Evolutionary conservation across 2,113 vertebrate genomes (phyloP), one percentile per base, ranked within the genome.

Genomic region (Coptodon rendalli): DNA sequence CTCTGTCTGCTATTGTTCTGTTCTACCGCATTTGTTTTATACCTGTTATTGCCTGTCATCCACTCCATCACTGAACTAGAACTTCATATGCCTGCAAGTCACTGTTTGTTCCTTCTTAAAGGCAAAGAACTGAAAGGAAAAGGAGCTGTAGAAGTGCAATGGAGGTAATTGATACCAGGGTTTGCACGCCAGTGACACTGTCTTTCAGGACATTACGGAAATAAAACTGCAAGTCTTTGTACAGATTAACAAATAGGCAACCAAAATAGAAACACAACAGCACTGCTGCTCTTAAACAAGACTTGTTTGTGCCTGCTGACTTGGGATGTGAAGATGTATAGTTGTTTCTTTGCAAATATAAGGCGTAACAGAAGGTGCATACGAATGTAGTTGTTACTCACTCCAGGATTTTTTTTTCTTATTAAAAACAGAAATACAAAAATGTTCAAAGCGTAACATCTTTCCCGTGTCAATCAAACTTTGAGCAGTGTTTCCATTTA

Each of bases 101-200:
- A 84, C 86, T 52, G 90, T 95, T 95, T 95, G 91, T 95, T 94
- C 92, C 90, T 66, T 90, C 88, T 86, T 38, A 90, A 85, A 90
- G 86, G 81, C 24, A 76, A 83, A 36, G 81, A 90, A 91, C 84
- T 61, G 66, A 92, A 54, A 85, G 81, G 71, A 86, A 83, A 83
- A 59, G 89, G 80, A 85, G 66, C 83, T 83, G 89, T 61, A 84
- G 90, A 53, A 89, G 89, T 68, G 88, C 83, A 92, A 82, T 52
- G 91, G 88, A 89, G 89, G 93, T 96, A 96, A 96, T 95, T 97
- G 96, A 95, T 95, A 94, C 87, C 88, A 80, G 84, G 86, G 86
- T 93, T 93, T 89, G 91, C 90, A 86, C 63, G 27, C 80, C 82
- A 38, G 87, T 43, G 86, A 86, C 84, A 86, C 59, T 43, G 89